Conservation (phyloP, 2,797 vertebrate species). For the Mionectes olivaceus region DNA sequence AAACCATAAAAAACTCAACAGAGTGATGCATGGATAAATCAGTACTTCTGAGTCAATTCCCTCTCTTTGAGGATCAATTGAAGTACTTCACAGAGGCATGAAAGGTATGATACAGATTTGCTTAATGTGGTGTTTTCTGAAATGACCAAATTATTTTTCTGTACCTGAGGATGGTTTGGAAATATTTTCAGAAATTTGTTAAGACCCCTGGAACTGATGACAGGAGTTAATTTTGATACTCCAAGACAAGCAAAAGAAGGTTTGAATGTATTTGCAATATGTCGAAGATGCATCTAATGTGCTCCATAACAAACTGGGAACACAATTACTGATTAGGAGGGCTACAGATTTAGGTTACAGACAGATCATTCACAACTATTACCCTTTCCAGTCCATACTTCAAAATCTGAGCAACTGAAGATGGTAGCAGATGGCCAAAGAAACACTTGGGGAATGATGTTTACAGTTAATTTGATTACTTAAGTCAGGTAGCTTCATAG, state of each 20-base stretch:
- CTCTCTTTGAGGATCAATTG: not conserved
- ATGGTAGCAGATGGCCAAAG: slow-evolving; percentile 32
- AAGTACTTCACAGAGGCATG: not conserved
- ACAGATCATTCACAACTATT: not conserved
- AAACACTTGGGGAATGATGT: slow-evolving; percentile 3
- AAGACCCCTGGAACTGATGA: not conserved
- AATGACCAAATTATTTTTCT: not conserved
- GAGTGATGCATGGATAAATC: slow-evolving; percentile 1
- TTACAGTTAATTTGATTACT: slow-evolving; percentile 26
- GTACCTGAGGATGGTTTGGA: not conserved
- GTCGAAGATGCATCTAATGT: not conserved
- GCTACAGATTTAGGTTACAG: not conserved
- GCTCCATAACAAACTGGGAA: not conserved
- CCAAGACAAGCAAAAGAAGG: not conserved
- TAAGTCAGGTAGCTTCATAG: slow-evolving; percentile 19
- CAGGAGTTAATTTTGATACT: not conserved
- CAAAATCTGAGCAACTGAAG: not conserved
- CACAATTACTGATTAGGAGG: not conserved
- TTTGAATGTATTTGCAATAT: not conserved
- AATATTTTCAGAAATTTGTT: not conserved
- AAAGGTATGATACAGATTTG: not conserved
- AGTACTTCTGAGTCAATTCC: not conserved
- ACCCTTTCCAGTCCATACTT: not conserved
- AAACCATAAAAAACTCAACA: not conserved
- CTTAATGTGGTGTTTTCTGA: not conserved